Evolutionary conservation across 1,140 invertebrate species (phyloP), one percentile per base, ranked within the genome.

Genomic region (Procambarus clarkii): DNA sequence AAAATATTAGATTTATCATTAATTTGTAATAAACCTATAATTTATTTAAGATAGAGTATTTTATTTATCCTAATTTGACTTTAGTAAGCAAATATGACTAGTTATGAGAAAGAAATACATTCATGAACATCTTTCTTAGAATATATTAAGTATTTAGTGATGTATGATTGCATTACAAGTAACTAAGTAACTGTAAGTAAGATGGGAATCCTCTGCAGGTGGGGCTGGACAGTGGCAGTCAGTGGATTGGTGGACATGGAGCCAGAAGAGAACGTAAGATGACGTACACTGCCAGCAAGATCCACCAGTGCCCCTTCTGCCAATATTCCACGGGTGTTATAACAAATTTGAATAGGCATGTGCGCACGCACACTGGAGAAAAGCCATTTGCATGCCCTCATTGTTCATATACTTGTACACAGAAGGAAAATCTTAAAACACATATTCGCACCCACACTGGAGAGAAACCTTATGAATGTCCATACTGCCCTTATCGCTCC

Each of bases 361-460:
- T 91, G 50, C 80, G 88, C 54, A 91, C 82, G 5, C 82, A 91
- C 45, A 91, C 88, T 8, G 88, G 88, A 79, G 88, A 91, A 54
- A 91, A 91, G 88, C 88, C 88, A 45, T 91, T 91, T 85, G 81
- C 88, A n/a, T 91, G 88, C 71, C 88, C 88, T 11, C 88, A 91
- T 50, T 91, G 82, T 58, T 76, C 88, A 48, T 91, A 91, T 46
- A 91, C 88, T 18, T 85, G 81, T 85, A 85, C 88, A 60, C 88
- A 85, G 13, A 91, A 91, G 71, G 82, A 91, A 58, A 91, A 91
- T 60, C 81, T 91, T 46, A 85, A 91, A 58, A 85, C 81, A 69
- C 88, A 91, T 74, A 91, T 91, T 34, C 80, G 88, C 8, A 91
- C 88, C n/a, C 88, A 91, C 60, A 91, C 88, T 11, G 88, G 88